A percentile compares a stretch with the other conserved stretches of the same genome.
phyloP scores from a whole-genome alignment of 23 tunicate genomes.

The Styela clava region DNA sequence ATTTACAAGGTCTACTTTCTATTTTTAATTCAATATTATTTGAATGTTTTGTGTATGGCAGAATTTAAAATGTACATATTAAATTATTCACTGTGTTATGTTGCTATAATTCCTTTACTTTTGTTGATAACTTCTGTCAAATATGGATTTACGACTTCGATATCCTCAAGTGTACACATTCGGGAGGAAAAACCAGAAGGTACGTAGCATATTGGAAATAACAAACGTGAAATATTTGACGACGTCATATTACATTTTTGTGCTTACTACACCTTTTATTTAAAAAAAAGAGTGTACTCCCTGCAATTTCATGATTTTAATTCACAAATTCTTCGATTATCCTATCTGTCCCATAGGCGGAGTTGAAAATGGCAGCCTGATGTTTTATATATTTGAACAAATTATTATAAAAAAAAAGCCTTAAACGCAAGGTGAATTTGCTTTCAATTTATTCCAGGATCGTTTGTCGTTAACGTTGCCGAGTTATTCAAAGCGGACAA shows the following conservation, averaged over 20 bases:
- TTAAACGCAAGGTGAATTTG: too few relatives aligned
- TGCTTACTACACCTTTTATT: neutral
- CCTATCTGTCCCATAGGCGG: too few relatives aligned
- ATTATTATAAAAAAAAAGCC: too few relatives aligned
- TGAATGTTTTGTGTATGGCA: neutral
- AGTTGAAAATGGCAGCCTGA: too few relatives aligned
- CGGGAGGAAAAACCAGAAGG: neutral
- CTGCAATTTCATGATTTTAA: too few relatives aligned
- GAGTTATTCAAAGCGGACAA: slow-evolving; percentile 1
- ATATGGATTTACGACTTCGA: neutral
- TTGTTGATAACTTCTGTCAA: too few relatives aligned
- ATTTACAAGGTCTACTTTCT: too few relatives aligned
- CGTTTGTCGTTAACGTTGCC: slow-evolving; percentile 12
- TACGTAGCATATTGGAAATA: neutral
- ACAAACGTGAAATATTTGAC: too few relatives aligned
- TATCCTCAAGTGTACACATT: neutral
- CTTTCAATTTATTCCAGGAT: neutral
- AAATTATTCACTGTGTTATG: neutral
- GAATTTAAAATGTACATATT: neutral
- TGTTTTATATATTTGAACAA: too few relatives aligned
- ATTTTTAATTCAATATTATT: too few relatives aligned
- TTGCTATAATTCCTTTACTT: neutral
- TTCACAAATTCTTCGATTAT: too few relatives aligned
- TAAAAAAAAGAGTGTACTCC: too few relatives aligned
- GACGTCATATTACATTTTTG: neutral